Evolutionary conservation across 1,140 invertebrate species (phyloP).

Genomic region (Hirudo medicinalis): DNA sequence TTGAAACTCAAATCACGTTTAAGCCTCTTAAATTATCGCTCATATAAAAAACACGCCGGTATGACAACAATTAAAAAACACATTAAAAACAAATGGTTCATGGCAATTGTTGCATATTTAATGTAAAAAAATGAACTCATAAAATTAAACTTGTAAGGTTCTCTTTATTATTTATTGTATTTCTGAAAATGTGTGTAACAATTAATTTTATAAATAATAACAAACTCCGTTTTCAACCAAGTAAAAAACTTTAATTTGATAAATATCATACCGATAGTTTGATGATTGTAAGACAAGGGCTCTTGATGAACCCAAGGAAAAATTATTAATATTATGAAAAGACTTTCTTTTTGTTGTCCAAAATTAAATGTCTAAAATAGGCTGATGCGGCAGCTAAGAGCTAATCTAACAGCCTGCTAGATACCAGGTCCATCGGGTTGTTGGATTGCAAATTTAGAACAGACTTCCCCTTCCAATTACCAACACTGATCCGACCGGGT

Average conservation of each 20-base stretch:
- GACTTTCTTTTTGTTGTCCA: too few relatives aligned
- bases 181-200: background rate
- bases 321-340: background rate
- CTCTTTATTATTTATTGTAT: background rate
- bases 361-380: background rate
- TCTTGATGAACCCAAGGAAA: too few relatives aligned
- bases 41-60: background rate
- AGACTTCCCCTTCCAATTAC: too few relatives aligned
- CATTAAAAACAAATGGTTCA: background rate
- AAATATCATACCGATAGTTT: background rate
- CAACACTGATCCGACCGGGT: too few relatives aligned
- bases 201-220: background rate
- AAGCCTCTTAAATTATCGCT: background rate
- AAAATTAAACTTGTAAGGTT: background rate
- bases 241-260: background rate
- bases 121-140: background rate
- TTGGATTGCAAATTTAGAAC: too few relatives aligned
- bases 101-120: background rate
- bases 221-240: background rate
- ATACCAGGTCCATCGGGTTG: too few relatives aligned
- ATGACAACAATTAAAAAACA: background rate
- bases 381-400: background rate
- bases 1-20: background rate
- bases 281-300: too few relatives aligned
- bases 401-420: too few relatives aligned